Conservation (phyloP, 2,797 vertebrate genomes). For the Stomatorhinus walkeri region DNA sequence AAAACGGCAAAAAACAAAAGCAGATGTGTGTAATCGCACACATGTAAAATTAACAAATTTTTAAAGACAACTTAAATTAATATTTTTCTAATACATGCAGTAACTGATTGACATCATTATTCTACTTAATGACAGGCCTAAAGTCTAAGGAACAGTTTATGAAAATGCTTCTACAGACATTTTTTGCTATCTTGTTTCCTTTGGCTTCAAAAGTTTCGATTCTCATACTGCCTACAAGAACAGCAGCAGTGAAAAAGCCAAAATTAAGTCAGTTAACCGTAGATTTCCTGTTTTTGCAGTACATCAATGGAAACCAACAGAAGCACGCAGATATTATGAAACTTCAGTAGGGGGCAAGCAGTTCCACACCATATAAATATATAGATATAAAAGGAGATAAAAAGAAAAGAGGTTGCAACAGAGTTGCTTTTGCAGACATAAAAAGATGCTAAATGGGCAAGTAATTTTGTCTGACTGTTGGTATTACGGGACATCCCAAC, state of each 20-base stretch:
- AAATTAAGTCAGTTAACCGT: neutral
- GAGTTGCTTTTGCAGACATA: neutral
- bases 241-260: neutral
- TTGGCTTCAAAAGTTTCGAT: neutral
- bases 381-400: neutral
- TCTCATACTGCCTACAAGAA: neutral
- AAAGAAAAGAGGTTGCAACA: neutral
- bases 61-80: neutral
- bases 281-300: constrained; percentile 13
- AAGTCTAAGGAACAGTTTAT: neutral
- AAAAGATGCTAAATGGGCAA: neutral
- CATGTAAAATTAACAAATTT: neutral
- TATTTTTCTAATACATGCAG: neutral
- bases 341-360: neutral
- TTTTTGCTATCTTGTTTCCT: neutral
- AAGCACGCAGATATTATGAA: neutral
- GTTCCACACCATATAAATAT: neutral
- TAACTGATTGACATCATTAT: neutral
- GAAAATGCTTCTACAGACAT: neutral
- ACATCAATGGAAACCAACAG: neutral
- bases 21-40: neutral
- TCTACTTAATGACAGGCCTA: neutral
- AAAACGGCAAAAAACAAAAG: neutral
- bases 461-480: neutral
- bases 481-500: neutral